Percentiles rank a stretch among this genome's conserved stretches.
Conservation (phyloP, 2,797 vertebrate species). For the Kryptolebias ocellatus region DNA sequence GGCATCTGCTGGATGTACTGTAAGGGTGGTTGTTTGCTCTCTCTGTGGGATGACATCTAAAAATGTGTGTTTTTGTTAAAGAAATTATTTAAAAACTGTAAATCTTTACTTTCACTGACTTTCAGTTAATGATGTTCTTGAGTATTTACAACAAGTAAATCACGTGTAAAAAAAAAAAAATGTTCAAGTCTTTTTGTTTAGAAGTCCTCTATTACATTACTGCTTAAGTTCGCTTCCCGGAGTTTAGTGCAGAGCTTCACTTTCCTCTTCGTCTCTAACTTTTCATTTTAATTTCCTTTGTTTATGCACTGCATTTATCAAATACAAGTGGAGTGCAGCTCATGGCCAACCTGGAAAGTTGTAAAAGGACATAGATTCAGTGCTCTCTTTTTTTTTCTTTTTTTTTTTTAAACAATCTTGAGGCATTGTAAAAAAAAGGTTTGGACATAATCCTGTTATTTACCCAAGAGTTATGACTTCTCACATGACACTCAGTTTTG, state of each 20-base stretch:
- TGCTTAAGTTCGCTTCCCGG: neutral
- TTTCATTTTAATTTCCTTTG: conserved; percentile 13
- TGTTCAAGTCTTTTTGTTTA: neutral
- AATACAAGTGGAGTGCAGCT: conserved; percentile 11
- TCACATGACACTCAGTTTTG: conserved; percentile 9
- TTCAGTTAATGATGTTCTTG: neutral
- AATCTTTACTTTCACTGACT: neutral
- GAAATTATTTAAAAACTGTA: neutral
- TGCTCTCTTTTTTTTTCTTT: neutral
- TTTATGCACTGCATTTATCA: conserved; percentile 4
- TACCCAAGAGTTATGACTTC: neutral
- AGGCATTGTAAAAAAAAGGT: conserved; percentile 10
- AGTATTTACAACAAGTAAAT: conserved; percentile 5
- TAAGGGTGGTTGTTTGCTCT: too few relatives aligned
- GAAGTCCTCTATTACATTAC: neutral
- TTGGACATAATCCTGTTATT: conserved; percentile 28
- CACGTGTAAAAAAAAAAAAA: neutral
- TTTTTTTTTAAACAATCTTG: conserved; percentile 1
- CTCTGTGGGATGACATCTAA: too few relatives aligned
- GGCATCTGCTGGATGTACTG: too few relatives aligned
- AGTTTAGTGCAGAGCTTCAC: conserved; percentile 16
- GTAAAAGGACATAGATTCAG: conserved; percentile 25
- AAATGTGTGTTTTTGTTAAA: neutral
- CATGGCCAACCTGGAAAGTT: conserved; percentile 30
- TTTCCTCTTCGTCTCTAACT: conserved; percentile 18